A percentile compares a stretch with the other conserved stretches of the same genome.
These are phyloP conservation scores for Trichogramma evanescens DNA, from an alignment of 2,888 invertebrate species.

Conservation along the genomic window DNA sequence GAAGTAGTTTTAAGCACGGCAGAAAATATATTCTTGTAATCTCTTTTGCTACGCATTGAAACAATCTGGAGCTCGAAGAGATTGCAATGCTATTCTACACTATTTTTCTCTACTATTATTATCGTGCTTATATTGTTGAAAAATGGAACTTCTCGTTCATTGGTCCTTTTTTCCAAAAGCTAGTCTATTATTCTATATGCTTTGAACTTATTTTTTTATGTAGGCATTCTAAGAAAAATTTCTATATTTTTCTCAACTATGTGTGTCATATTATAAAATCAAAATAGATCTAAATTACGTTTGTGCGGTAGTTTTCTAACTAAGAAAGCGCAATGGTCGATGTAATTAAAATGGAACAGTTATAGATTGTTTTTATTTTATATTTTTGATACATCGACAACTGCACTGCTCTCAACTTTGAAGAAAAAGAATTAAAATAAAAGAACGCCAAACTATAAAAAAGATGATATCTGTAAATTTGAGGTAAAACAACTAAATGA, in stretches of 20 bases:
- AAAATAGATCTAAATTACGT: neutral
- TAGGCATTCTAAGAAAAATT: conserved; percentile 13
- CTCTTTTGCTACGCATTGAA: too few species aligned
- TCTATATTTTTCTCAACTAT: conserved; percentile 10
- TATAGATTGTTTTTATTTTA: conserved; percentile 14
- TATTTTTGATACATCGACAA: conserved; percentile 15
- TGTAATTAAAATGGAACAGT: conserved; percentile 15
- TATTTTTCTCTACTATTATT: conserved; percentile 8
- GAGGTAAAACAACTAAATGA: conserved; percentile 16
- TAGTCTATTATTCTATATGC: conserved; percentile 13
- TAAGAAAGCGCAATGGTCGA: conserved; percentile 19
- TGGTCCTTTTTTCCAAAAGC: neutral
- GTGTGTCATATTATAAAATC: conserved; percentile 1
- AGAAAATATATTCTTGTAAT: too few species aligned
- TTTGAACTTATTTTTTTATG: conserved; percentile 10
- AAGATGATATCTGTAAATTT: conserved; percentile 1
- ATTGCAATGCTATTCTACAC: conserved; percentile 6
- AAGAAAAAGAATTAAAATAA: conserved; percentile 4
- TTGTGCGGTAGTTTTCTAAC: conserved; percentile 5
- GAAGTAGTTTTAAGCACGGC: too few species aligned
- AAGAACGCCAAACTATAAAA: conserved; percentile 10
- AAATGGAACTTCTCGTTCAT: neutral
- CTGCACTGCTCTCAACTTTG: conserved; percentile 22
- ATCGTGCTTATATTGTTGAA: neutral
- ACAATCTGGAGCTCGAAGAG: neutral